Evolutionary conservation across 2,888 invertebrate species (phyloP), one percentile per base, ranked within the genome.

Genomic region (Boloria euphrosyne): DNA sequence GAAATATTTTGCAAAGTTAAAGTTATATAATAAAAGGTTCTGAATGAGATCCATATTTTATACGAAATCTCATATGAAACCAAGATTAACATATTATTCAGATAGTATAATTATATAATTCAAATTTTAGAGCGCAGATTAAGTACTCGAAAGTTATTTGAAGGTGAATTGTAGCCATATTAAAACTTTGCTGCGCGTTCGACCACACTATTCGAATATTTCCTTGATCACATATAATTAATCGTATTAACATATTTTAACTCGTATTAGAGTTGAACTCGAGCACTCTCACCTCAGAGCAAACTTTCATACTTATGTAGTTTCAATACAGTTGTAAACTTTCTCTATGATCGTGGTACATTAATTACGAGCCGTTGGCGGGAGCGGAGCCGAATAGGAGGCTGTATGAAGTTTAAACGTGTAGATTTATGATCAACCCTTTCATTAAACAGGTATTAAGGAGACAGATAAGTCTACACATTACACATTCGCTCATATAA

Each of bases 361-460:
- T 91, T 91, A 90, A 91, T 90, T 90, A 89, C 87, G 81, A 83
- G 81, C 84, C 80, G 80, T 79, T 80, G 79, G 81, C 77, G 76
- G 75, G 79, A 81, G 78, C 77, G 80, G 82, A 84, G 83, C 85
- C 87, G 87, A 88, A 87, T 86, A 87, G 85, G 81, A 86, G 81
- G 83, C 80, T 81, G 83, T 87, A 87, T 87, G 89, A 87, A 89
- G 87, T 89, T 89, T 82, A 84, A 82, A 85, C 85, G 84, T 87
- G 87, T 90, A 88, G 89, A 91, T 91, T 91, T 90, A 91, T 88
- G 90, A 90, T 89, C 89, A 82, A 89, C 90, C 91, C 89, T 90
- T 90, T 90, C 88, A 90, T 91, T 89, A 90, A 90, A 87, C 86
- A 89, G 89, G 90, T 90, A 90, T 89, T 89, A 89, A 86, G 83